Base-by-base conservation (phyloP, 2,888 invertebrate species). In the Argyresthia albistria region DNA sequence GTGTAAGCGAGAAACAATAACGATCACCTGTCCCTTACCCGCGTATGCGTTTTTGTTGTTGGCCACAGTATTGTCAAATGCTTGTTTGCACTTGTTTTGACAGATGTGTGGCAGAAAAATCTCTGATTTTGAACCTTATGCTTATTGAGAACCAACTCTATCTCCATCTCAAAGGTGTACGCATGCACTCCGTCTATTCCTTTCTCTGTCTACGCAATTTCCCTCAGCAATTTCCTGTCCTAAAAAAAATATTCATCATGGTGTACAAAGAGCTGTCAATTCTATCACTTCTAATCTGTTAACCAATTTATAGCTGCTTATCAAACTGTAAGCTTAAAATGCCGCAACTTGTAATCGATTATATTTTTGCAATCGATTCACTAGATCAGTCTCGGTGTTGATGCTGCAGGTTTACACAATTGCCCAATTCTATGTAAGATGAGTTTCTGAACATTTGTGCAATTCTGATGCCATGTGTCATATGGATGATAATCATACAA, bases 281-380 rank as follows among this genome's bases (percentile, higher is more conserved):
- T 47, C 35, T 47, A 47, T 35, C 47, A 47, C 35, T n/a, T 35
- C 25, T 25, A 25, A 25, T 2, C 25, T 47, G 47, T 47, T 35
- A 36, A 47, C 47, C 35, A 35, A 47, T 25, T n/a, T 6, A 25
- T 25, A 25, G 25, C 37, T 7, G 49, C 36, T 49, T 37, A 49
- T 49, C 37, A 49, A 49, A 25, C 37, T n/a, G 49, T 37, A 37
- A 36, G 49, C 42, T 37, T 25, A 37, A 14, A 12, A 15, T 39
- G 37, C 37, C 37, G 37, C 37, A 49, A 45, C 12, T 42, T 39
- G 37, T 37, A 49, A 49, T 49, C 49, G 42, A 43, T 50, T 50
- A 50, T 50, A 50, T 50, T 50, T 50, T 25, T 42, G 50, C 50
- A 50, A 50, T 43, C 50, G 50, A 50, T 50, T 16, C 16, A 39